Base-by-base conservation (phyloP, 2,797 vertebrate species). In the Aquila chrysaetos region DNA sequence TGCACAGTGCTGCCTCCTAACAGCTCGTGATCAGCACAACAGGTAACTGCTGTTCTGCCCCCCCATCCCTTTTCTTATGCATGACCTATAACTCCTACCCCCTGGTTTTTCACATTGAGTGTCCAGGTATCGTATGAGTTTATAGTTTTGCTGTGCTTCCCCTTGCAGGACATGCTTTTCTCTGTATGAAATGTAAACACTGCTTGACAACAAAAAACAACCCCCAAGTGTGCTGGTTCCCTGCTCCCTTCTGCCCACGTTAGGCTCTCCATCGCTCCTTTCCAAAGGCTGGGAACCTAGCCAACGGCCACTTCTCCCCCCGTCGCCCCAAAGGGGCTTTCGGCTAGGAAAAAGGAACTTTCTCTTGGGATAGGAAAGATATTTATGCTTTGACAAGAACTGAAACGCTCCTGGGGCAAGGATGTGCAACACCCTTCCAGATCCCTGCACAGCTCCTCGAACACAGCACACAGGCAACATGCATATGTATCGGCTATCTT, bases 111-210 rank as follows among this genome's bases (percentile, higher is more conserved):
- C 68, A 67, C 63, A 78, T 75, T 3, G 13, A 91, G 75, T 72
- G 68, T 44, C 91, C 92, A 51, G 49, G 35, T 93, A 94, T 80
- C 17, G 9, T 81, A 69, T 84, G 84, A 90, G 72, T 92, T 96
- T 78, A 72, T 95, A 79, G 90, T 97, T 97, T 94, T 73, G 79
- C 91, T 82, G 48, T 86, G 87, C 96, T 97, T 97, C 90, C 95
- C 95, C 76, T 92, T 72, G 80, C 87, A 78, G 64, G 93, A 96
- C 41, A 2, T 48, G 91, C 91, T 94, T 92, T 92, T 90, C 92
- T 94, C 76, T 51, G n/a, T 96, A 81, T 46, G 79, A 85, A 95
- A 48, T 92, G 64, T 90, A 95, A 94, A 96, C 57, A 37, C 82
- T 84, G 94, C 97, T 84, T 92, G 92, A 87, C 77, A 90, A 74